These are phyloP conservation scores for Mus musculus DNA, from an alignment of 2,113 vertebrate genomes.

Conservation along the genomic window GRCm39 chrX:43828001-43828500, in stretches of 20 bases:
- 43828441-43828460: background rate
- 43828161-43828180: background rate
- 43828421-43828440: background rate
- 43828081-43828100: background rate
- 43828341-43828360: background rate
- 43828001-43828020: background rate
- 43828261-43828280: background rate
- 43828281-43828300: background rate
- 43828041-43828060: background rate
- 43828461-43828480: background rate
- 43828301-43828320: background rate
- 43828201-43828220: background rate
- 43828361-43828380: background rate
- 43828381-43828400: background rate
- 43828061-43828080: background rate
- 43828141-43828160: background rate
- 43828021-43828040: background rate
- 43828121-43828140: background rate
- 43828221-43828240: too few relatives aligned
- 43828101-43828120: background rate
- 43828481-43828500: background rate
- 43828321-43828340: background rate
- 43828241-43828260: background rate
- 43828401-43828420: background rate
- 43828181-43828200: background rate